Percentiles rank a stretch among this genome's conserved stretches.
phyloP scores from a whole-genome alignment of 1,140 invertebrate species.

The Plodia interpunctella region DNA sequence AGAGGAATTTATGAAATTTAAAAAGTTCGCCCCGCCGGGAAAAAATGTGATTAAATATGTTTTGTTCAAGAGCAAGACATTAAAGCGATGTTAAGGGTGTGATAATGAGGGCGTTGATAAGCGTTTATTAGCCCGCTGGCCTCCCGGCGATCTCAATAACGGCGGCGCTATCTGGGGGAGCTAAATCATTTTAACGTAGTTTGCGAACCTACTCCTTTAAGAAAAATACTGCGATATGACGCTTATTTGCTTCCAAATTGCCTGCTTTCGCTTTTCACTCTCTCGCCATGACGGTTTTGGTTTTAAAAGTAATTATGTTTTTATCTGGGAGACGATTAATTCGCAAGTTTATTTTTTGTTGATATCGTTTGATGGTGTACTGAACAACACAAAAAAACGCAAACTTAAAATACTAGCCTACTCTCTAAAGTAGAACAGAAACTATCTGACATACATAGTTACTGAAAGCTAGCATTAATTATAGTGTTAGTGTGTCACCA shows the following conservation, averaged over 20 bases:
- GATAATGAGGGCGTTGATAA: slow-evolving; percentile 75
- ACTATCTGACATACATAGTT: too few relatives aligned
- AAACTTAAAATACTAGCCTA: too few relatives aligned
- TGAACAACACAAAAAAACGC: too few relatives aligned
- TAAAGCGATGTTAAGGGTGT: slow-evolving; percentile 76
- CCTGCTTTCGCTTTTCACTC: slow-evolving; percentile 20
- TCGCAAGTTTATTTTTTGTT: not conserved
- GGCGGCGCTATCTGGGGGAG: slow-evolving; percentile 67
- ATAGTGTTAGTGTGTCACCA: too few relatives aligned
- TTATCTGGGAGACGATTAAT: not conserved
- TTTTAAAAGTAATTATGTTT: slow-evolving; percentile 38
- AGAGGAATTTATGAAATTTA: slow-evolving; percentile 64
- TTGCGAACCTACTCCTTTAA: slow-evolving; percentile 54
- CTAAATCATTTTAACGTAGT: slow-evolving; percentile 75
- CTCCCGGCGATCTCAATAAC: slow-evolving; percentile 55
- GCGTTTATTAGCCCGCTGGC: slow-evolving; percentile 69
- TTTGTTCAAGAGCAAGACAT: slow-evolving; percentile 76
- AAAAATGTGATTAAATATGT: slow-evolving; percentile 77
- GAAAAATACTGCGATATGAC: slow-evolving; percentile 59
- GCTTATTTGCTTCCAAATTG: slow-evolving; percentile 60
- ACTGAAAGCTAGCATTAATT: too few relatives aligned
- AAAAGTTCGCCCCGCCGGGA: slow-evolving; percentile 58
- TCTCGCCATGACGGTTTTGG: slow-evolving; percentile 32
- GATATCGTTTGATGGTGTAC: not conserved
- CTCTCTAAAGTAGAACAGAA: too few relatives aligned